These are phyloP conservation scores for Premnoplex brunnescens DNA, from an alignment of 2,797 vertebrate species.

Conservation along the genomic window DNA sequence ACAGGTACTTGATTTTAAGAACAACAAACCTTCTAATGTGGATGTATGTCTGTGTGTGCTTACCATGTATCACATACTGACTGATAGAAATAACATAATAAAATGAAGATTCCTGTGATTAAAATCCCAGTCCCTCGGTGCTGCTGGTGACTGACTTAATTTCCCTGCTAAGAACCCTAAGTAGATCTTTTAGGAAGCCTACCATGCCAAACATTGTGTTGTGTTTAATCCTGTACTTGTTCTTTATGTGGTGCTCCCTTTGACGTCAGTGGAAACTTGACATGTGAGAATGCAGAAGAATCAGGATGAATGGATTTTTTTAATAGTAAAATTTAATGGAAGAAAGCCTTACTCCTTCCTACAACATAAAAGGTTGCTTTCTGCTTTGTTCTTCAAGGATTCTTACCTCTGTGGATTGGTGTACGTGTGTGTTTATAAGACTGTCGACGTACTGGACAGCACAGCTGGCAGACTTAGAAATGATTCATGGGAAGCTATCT, in stretches of 20 bases:
- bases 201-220: neutral
- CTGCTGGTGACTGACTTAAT: neutral
- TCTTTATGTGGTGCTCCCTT: neutral
- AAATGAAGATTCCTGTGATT: neutral
- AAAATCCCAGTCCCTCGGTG: neutral
- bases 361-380: neutral
- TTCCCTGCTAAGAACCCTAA: neutral
- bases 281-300: neutral
- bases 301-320: neutral
- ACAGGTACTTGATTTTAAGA: neutral
- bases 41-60: neutral
- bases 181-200: neutral
- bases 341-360: neutral
- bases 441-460: neutral
- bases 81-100: neutral
- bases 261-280: conserved; percentile 17
- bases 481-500: neutral
- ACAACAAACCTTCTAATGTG: neutral
- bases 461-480: neutral
- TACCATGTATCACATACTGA: neutral
- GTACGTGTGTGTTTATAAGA: neutral
- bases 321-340: neutral
- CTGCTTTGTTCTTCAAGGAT: neutral
- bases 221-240: neutral
- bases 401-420: neutral